These are phyloP conservation scores for Drosophila paulistorum DNA, from an alignment of 1,140 invertebrate species.

Conservation along the genomic window DNA sequence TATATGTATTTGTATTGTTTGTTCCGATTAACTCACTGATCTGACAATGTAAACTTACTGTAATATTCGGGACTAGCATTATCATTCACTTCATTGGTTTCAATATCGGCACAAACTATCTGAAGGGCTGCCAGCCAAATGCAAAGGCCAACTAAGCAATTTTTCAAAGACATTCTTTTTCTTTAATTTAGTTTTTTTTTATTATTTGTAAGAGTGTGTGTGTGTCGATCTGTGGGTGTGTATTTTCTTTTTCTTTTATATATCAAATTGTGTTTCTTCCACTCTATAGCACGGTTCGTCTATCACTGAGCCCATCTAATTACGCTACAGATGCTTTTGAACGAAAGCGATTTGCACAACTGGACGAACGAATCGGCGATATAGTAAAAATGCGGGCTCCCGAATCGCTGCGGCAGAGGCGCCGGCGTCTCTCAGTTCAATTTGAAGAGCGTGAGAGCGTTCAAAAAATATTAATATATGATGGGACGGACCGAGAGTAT, in stretches of 20 bases:
- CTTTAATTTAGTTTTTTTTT: neutral
- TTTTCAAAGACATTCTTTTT: conserved; percentile 51
- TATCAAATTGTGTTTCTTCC: conserved; percentile 31
- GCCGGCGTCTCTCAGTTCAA: conserved; percentile 57
- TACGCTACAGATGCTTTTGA: conserved; percentile 68
- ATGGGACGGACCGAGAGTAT: conserved; percentile 5
- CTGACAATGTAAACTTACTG: conserved; percentile 55
- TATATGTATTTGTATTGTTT: neutral
- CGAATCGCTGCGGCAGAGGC: neutral
- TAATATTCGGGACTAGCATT: conserved; percentile 29
- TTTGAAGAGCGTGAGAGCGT: conserved; percentile 76
- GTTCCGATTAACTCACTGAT: neutral
- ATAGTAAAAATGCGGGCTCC: conserved; percentile 25
- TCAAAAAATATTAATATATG: conserved; percentile 55
- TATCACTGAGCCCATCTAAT: conserved; percentile 67
- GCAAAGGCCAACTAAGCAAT: conserved; percentile 52
- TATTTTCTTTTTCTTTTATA: conserved; percentile 6
- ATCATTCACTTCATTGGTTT: conserved; percentile 69
- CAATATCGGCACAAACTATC: conserved; percentile 47
- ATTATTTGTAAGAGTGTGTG: neutral
- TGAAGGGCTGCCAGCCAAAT: conserved; percentile 54
- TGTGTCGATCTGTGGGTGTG: neutral
- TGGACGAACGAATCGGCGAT: conserved; percentile 48
- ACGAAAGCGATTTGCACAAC: conserved; percentile 71
- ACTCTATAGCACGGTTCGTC: conserved; percentile 60